Conservation (phyloP, 2,113 vertebrate genomes). For the Myiagra hebetior region DNA sequence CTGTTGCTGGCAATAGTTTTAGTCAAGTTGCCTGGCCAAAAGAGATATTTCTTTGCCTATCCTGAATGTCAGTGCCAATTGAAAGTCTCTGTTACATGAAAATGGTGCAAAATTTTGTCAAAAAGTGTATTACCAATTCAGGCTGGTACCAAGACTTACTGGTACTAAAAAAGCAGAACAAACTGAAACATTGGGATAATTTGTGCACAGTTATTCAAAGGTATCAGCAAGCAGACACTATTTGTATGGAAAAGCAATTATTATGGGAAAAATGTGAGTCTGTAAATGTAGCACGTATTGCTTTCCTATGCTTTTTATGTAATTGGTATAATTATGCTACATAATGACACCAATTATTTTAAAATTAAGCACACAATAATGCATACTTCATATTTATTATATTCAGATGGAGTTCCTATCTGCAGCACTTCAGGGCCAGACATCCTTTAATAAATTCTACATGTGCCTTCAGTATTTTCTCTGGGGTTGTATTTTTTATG, state of each 20-base stretch:
- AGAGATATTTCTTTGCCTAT: neutral
- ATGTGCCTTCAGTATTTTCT: conserved; percentile 55
- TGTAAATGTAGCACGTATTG: conserved; percentile 43
- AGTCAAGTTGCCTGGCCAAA: neutral
- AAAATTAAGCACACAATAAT: conserved; percentile 69
- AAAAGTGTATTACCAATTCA: neutral
- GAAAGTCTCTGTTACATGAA: neutral
- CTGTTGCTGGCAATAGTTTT: neutral
- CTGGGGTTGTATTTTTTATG: conserved; percentile 54
- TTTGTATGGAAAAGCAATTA: conserved; percentile 66
- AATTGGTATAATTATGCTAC: conserved; percentile 61
- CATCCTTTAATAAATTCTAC: conserved; percentile 47
- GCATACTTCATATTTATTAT: conserved; percentile 54
- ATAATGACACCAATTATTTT: conserved; percentile 74
- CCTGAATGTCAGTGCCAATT: neutral
- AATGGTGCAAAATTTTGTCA: neutral
- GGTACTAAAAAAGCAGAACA: conserved; percentile 29
- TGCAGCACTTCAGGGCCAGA: conserved; percentile 26
- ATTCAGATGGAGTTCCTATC: conserved; percentile 44
- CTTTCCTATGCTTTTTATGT: conserved; percentile 38
- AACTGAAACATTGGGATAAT: conserved; percentile 48
- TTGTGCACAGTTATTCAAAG: conserved; percentile 42
- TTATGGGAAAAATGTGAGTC: neutral
- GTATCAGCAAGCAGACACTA: conserved; percentile 48
- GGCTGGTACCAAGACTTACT: no score